These are phyloP conservation scores for Dermolepida albohirtum DNA, from an alignment of 2,888 invertebrate genomes.

Conservation along the genomic window DNA sequence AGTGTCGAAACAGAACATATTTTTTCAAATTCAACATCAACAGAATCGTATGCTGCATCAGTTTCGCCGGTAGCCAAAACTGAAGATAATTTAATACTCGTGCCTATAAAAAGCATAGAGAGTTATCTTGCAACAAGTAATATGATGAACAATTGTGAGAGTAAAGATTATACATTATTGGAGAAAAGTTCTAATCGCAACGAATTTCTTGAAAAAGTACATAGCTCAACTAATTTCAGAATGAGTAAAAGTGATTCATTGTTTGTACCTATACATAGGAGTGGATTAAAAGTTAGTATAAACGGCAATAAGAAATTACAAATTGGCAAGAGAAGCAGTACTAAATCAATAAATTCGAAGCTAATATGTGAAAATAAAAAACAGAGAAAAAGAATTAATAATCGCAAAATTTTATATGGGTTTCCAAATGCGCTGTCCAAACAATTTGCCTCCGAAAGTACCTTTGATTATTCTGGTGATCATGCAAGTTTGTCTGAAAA, in stretches of 20 bases:
- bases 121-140: slow-evolving; percentile 17
- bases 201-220: neutral
- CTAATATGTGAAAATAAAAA: too few species aligned
- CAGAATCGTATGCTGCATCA: neutral
- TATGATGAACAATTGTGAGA: slow-evolving; percentile 7
- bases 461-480: too few species aligned
- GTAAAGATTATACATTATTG: neutral
- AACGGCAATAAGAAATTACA: neutral
- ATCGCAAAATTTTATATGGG: neutral
- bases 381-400: neutral
- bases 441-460: too few species aligned
- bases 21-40: neutral
- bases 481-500: too few species aligned
- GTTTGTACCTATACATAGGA: slow-evolving; percentile 1
- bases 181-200: too few species aligned
- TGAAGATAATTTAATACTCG: slow-evolving; percentile 16
- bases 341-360: slow-evolving; percentile 11
- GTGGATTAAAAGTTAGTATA: slow-evolving; percentile 9
- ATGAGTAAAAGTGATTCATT: slow-evolving; percentile 30
- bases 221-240: neutral
- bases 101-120: slow-evolving; percentile 37
- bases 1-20: slow-evolving; percentile 30
- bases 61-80: neutral
- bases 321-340: neutral
- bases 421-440: too few species aligned